Percentiles rank a stretch among this genome's conserved stretches.
Conservation (phyloP, 2,888 invertebrate species). For the Elysia crispata region DNA sequence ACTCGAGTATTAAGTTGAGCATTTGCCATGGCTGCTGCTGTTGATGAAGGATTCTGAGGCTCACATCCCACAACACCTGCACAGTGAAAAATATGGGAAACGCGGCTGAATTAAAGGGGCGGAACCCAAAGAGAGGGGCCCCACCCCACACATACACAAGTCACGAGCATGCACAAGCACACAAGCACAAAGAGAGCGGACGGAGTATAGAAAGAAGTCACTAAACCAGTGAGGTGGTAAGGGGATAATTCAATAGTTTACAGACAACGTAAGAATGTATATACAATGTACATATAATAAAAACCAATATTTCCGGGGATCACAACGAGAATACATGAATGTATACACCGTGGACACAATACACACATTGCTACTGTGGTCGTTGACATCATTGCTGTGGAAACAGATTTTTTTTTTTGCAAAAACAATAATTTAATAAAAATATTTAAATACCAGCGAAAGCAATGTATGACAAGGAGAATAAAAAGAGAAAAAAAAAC, state of each 20-base stretch:
- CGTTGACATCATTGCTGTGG: background rate
- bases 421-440: too few relatives aligned
- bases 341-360: background rate
- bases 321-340: too few relatives aligned
- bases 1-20: conserved; percentile 21
- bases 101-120: conserved; percentile 47
- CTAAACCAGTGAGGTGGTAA: too few relatives aligned
- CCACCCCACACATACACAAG: conserved; percentile 47
- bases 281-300: too few relatives aligned
- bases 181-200: too few relatives aligned
- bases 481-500: background rate
- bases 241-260: too few relatives aligned
- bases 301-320: too few relatives aligned
- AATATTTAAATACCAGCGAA: too few relatives aligned
- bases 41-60: conserved; percentile 1
- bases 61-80: conserved; percentile 39
- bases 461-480: background rate
- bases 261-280: too few relatives aligned
- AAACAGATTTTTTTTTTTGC: background rate
- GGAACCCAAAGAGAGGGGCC: conserved; percentile 43
- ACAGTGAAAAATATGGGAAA: conserved; percentile 47
- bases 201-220: background rate
- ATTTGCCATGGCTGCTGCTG: conserved; percentile 39
- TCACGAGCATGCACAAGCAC: conserved; percentile 30
- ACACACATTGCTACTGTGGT: background rate